Evolutionary conservation across 2,113 vertebrate genomes (phyloP).

Genomic region (Channa maculata): DNA sequence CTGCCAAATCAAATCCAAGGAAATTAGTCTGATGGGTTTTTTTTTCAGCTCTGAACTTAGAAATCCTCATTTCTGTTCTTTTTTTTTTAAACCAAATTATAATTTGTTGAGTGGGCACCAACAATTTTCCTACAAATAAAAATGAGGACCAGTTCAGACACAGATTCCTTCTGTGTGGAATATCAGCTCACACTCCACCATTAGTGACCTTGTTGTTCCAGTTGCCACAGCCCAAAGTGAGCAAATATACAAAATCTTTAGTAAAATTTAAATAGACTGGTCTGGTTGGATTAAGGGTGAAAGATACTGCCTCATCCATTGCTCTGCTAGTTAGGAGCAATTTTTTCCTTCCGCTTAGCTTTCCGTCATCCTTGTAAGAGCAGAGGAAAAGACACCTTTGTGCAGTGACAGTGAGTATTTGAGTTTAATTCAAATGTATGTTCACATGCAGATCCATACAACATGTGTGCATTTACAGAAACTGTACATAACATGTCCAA

Average conservation of each 20-base stretch:
- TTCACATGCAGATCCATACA: not conserved
- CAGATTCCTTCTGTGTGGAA: constrained; percentile 25
- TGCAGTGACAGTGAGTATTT: not conserved
- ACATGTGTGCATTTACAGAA: constrained; percentile 8
- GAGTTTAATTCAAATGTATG: not conserved
- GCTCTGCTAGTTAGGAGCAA: constrained; percentile 15
- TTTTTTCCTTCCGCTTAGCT: constrained; percentile 35
- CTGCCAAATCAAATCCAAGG: too few relatives aligned
- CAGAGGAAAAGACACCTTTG: constrained; percentile 23
- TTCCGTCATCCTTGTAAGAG: constrained; percentile 14
- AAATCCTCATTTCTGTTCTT: constrained; percentile 13
- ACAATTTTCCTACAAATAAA: constrained; percentile 27
- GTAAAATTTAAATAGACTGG: constrained; percentile 15
- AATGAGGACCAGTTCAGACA: constrained; percentile 4
- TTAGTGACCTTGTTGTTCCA: constrained; percentile 16
- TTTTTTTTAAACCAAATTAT: constrained; percentile 34
- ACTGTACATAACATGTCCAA: constrained; percentile 13
- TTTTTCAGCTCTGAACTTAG: not conserved
- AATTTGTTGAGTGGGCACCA: constrained; percentile 39
- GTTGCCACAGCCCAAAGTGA: not conserved
- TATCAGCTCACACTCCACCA: constrained; percentile 3
- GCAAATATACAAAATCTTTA: constrained; percentile 28
- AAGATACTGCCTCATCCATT: constrained; percentile 25
- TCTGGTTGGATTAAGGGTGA: constrained; percentile 24
- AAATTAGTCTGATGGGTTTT: too few relatives aligned